Base-by-base conservation (phyloP, 2,888 invertebrate genomes). In the Lissonota sp. region DNA sequence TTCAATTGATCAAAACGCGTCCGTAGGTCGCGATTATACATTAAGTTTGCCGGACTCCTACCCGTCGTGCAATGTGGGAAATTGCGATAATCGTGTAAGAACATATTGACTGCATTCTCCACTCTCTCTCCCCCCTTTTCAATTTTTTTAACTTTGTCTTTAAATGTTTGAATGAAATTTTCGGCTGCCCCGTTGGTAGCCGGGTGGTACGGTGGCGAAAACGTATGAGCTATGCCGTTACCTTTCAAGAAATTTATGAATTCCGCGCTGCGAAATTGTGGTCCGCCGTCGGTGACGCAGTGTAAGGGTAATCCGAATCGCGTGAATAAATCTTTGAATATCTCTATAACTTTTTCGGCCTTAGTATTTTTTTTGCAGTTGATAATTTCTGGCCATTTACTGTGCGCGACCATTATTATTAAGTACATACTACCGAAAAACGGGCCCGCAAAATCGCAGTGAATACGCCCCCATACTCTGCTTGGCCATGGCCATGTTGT, bases 331-430 rank as follows among this genome's bases (percentile, higher is more conserved):
- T 55, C 12, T 5, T 60, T 6, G 6, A 83, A 60, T 8, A 40
- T 66, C 3, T 57, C 58, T 14, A 83, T 67, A 5, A 55, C 39
- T 46, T 55, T 14, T 5, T 49, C 37, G 12, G 62, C 42, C 16
- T 40, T 62, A 40, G 55, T 60, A 4, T 46, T 46, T 7, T 4
- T 7, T 46, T 46, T 46, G 8, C 7, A 46, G 8, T 46, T n/a
- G 7, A 46, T 7, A 7, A 87, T 75, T 51, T 87, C 85, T 0
- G 84, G 72, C 84, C 85, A 86, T 58, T 85, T 84, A 1, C 79
- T 79, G 51, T 67, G 83, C 6, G 84, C 51, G 60, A 86, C 85
- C 2, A 83, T 57, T 6, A 86, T 53, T 6, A 86, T 8, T 3
- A 87, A 26, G 74, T 81, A 85, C 66, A 70, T 73, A 6, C 67